These are phyloP conservation scores for Crocuta crocuta DNA, from an alignment of 2,113 vertebrate genomes.

Conservation along the genomic window DNA sequence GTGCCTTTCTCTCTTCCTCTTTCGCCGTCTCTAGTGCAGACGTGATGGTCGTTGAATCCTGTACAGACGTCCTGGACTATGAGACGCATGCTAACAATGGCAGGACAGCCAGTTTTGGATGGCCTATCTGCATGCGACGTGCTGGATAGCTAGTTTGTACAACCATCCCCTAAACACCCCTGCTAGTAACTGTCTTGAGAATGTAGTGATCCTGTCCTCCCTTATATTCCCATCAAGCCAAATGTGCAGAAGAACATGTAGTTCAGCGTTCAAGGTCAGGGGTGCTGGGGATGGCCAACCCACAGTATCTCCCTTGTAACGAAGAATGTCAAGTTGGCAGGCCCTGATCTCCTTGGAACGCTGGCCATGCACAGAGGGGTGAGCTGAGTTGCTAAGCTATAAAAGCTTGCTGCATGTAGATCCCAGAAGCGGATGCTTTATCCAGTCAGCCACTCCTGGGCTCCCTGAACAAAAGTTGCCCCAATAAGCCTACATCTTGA, in stretches of 20 bases:
- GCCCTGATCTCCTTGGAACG: background rate
- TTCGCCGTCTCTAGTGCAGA: background rate
- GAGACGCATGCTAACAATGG: background rate
- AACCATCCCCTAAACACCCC: background rate
- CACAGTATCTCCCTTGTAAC: background rate
- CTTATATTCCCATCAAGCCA: background rate
- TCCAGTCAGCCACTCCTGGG: background rate
- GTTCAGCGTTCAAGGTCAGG: background rate
- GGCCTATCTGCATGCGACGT: background rate
- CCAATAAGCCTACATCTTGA: background rate
- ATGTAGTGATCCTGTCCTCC: background rate
- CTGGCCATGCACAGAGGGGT: background rate
- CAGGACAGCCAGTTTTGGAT: background rate
- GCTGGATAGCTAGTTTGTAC: background rate
- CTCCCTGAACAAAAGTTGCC: background rate
- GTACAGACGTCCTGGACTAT: background rate
- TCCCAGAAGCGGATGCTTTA: background rate
- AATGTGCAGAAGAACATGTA: background rate
- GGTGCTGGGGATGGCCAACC: background rate
- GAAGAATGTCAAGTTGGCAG: background rate
- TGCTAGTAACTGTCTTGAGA: background rate
- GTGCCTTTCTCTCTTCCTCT: background rate
- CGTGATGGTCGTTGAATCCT: background rate
- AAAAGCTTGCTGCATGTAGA: background rate
- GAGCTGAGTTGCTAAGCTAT: background rate